phyloP scores from a whole-genome alignment of 2,797 vertebrate species.

The Lateolabrax maculatus region DNA sequence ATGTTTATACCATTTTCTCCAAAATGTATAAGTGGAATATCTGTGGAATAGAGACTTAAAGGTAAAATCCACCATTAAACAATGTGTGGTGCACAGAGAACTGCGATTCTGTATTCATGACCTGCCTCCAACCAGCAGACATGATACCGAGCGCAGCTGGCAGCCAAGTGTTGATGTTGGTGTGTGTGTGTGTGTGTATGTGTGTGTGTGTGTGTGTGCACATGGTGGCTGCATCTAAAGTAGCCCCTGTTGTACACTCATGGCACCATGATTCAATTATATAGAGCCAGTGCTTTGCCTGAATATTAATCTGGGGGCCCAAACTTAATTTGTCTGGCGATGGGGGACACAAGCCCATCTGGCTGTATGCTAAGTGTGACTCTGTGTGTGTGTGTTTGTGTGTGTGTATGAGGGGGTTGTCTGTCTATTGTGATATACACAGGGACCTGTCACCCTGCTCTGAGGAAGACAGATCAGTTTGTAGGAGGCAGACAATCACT shows the following conservation, averaged over 20 bases:
- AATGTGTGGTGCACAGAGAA: constrained; percentile 41
- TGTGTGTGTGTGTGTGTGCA: constrained; percentile 17
- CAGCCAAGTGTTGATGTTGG: constrained; percentile 60
- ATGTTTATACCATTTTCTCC: not conserved
- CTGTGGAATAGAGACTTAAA: constrained; percentile 3
- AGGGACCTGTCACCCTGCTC: constrained; percentile 73
- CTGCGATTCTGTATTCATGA: constrained; percentile 68
- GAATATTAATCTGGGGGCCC: constrained; percentile 86
- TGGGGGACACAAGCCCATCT: constrained; percentile 81
- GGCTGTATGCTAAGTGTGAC: constrained; percentile 73
- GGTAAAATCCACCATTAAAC: constrained; percentile 43
- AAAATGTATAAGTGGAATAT: not conserved
- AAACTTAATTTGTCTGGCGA: constrained; percentile 85
- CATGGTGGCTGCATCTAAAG: constrained; percentile 79
- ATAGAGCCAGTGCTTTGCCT: constrained; percentile 83
- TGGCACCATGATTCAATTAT: constrained; percentile 84
- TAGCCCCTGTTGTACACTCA: constrained; percentile 83
- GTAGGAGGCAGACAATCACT: constrained; percentile 64
- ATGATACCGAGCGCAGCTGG: constrained; percentile 75
- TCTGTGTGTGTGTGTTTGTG: constrained; percentile 12
- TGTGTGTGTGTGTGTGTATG: constrained; percentile 40
- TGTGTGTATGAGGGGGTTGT: constrained; percentile 51
- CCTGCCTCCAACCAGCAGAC: constrained; percentile 65
- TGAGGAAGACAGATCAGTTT: constrained; percentile 79
- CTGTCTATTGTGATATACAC: constrained; percentile 77